Percentiles rank a stretch among this genome's conserved stretches.
These are phyloP conservation scores for Calonectris borealis DNA, from an alignment of 2,113 vertebrate genomes.

Conservation along the genomic window DNA sequence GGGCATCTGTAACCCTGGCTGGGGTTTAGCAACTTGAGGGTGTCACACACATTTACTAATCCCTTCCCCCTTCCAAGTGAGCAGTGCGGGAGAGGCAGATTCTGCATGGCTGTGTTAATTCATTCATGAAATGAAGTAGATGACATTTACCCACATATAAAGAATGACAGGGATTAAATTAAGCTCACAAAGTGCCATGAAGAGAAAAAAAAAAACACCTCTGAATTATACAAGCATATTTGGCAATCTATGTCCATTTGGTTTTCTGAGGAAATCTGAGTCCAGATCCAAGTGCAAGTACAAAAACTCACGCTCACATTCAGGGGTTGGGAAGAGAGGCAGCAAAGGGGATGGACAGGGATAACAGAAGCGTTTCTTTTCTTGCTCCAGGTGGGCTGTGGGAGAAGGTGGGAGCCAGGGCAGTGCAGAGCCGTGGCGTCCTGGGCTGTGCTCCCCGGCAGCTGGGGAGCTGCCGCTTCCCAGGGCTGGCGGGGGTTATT, in stretches of 20 bases:
- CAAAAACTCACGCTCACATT: background rate
- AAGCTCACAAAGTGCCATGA: background rate
- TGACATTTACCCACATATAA: slow-evolving; percentile 57
- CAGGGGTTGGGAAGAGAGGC: background rate
- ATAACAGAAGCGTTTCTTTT: background rate
- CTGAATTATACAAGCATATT: slow-evolving; percentile 12
- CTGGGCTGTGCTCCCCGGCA: background rate
- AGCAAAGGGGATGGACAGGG: background rate
- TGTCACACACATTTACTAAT: background rate
- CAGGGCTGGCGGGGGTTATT: slow-evolving; percentile 3
- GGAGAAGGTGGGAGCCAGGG: background rate
- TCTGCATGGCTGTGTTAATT: slow-evolving; percentile 40
- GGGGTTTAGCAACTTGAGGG: background rate
- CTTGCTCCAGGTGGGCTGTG: background rate
- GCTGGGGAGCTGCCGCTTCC: background rate
- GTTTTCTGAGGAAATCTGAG: background rate
- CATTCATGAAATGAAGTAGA: slow-evolving; percentile 58
- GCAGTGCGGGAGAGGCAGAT: background rate
- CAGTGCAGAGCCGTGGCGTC: fast-evolving
- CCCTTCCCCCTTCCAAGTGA: background rate
- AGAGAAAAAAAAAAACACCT: background rate
- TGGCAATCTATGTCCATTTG: background rate
- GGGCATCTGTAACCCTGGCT: background rate
- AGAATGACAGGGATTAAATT: slow-evolving; percentile 56
- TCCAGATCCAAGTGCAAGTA: background rate